Conservation (phyloP, 2,888 invertebrate genomes). For the Dryobota labecula region DNA sequence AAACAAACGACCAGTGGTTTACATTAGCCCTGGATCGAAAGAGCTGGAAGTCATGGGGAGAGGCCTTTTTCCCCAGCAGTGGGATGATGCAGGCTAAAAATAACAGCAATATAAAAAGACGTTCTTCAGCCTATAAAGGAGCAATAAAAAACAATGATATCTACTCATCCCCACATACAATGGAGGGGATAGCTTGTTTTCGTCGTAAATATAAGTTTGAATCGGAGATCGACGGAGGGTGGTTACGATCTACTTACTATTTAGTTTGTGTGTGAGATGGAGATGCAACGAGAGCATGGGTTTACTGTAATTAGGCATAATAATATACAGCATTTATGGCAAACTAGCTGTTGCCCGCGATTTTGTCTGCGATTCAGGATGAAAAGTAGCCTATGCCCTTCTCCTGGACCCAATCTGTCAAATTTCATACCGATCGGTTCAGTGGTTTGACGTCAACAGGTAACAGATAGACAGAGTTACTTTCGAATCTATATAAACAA, state of each 20-base stretch:
- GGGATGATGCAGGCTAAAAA: too few relatives aligned
- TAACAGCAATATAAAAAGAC: too few relatives aligned
- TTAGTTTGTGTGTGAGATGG: constrained; percentile 23
- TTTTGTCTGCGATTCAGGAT: background rate
- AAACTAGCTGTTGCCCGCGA: background rate
- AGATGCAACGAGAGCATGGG: constrained; percentile 5
- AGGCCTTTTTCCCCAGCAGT: too few relatives aligned
- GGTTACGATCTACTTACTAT: constrained; percentile 27
- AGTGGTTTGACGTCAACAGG: background rate
- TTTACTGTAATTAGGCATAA: background rate
- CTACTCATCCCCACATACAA: background rate
- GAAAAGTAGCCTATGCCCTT: background rate
- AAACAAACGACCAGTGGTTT: too few relatives aligned
- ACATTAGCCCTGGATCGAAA: too few relatives aligned
- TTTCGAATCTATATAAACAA: too few relatives aligned
- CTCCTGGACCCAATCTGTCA: background rate
- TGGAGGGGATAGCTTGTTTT: constrained; percentile 29
- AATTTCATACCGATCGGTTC: background rate
- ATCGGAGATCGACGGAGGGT: constrained; percentile 28
- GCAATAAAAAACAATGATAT: constrained; percentile 26
- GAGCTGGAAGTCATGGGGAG: too few relatives aligned
- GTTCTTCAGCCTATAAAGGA: background rate
- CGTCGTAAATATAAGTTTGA: constrained; percentile 46
- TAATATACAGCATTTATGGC: background rate
- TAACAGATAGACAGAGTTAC: background rate